Conservation (phyloP, 2,113 vertebrate genomes). For the Silurus glanis region DNA sequence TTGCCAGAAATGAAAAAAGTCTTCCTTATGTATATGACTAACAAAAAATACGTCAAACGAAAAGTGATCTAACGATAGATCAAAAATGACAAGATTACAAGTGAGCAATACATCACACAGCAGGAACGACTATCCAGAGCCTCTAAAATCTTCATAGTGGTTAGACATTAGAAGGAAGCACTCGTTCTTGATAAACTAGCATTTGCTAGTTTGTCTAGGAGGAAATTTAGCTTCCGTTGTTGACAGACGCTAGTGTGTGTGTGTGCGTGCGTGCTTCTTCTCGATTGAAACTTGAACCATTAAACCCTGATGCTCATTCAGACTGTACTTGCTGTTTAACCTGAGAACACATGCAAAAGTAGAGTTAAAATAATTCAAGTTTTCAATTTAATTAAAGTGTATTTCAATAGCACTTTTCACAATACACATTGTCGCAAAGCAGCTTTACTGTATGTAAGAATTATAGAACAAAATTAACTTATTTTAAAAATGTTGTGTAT, state of each 20-base stretch:
- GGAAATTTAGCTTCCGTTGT: background rate
- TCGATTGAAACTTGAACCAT: background rate
- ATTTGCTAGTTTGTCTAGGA: background rate
- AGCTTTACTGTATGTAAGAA: no score
- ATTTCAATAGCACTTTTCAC: no score
- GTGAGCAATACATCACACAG: slow-evolving; percentile 16
- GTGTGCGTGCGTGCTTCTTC: no score
- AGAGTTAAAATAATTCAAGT: no score
- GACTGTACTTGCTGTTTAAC: background rate
- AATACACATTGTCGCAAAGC: no score
- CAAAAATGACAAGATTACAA: slow-evolving; percentile 12
- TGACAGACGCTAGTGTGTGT: background rate
- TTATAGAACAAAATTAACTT: no score
- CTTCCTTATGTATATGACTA: background rate
- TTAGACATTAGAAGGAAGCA: background rate
- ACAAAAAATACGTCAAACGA: background rate
- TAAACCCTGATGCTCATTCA: background rate
- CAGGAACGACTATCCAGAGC: background rate
- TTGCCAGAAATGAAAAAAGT: background rate
- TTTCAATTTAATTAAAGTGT: no score
- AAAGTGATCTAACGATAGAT: slow-evolving; percentile 11
- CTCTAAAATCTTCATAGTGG: background rate
- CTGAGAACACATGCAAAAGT: no score
- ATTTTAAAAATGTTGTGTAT: no score
- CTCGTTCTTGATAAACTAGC: slow-evolving; percentile 14